phyloP scores from a whole-genome alignment of 2,888 invertebrate genomes.

The Brenthis hecate region DNA sequence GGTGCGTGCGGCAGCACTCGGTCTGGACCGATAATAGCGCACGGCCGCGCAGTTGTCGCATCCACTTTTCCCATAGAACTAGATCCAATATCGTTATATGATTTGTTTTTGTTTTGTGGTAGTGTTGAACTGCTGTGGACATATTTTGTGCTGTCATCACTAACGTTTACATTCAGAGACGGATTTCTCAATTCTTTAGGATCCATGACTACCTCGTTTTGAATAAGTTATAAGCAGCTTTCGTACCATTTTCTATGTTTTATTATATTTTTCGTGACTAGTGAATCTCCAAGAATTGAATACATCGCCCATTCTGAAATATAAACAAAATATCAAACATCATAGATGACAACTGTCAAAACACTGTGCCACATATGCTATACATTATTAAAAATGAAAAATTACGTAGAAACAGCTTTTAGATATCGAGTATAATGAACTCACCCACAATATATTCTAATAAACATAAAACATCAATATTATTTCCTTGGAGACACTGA shows the following conservation, averaged over 20 bases:
- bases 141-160: constrained; percentile 70
- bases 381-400: constrained; percentile 33
- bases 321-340: constrained; percentile 75
- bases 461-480: constrained; percentile 68
- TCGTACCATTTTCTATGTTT: constrained; percentile 56
- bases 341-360: constrained; percentile 76
- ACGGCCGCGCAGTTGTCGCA: constrained; percentile 65
- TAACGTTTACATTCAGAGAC: constrained; percentile 63
- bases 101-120: constrained; percentile 64
- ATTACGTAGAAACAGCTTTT: constrained; percentile 23
- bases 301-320: constrained; percentile 69
- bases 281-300: constrained; percentile 46
- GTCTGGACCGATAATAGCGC: constrained; percentile 79
- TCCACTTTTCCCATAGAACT: constrained; percentile 72
- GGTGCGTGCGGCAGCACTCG: constrained; percentile 62
- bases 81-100: constrained; percentile 67
- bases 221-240: constrained; percentile 50
- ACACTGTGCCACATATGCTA: constrained; percentile 75
- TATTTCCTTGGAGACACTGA: constrained; percentile 81
- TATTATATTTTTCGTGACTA: constrained; percentile 42
- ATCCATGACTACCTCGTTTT: constrained; percentile 67
- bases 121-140: constrained; percentile 56
- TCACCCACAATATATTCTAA: constrained; percentile 53
- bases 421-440: constrained; percentile 30
- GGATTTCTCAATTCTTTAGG: constrained; percentile 72